Evolutionary conservation across 2,113 vertebrate genomes (phyloP).

Genomic region (Calcarius ornatus): DNA sequence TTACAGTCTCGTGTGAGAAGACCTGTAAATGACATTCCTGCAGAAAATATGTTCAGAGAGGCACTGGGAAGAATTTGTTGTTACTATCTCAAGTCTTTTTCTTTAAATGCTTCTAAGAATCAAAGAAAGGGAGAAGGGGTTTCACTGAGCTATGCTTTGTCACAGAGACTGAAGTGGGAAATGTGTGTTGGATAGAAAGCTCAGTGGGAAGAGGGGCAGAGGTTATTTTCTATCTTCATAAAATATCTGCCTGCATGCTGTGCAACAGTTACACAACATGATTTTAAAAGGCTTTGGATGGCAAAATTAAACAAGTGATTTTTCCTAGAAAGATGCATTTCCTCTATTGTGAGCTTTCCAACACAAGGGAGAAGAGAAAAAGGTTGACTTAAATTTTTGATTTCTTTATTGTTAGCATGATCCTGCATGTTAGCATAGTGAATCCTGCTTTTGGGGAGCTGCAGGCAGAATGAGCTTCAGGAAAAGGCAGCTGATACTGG

Average conservation of each 20-base stretch:
- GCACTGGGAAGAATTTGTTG: neutral
- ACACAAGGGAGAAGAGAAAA: neutral
- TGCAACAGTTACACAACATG: neutral
- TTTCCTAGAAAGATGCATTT: slow-evolving; percentile 18
- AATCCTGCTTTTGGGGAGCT: neutral
- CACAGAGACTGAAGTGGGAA: neutral
- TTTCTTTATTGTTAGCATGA: neutral
- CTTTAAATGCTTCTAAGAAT: neutral
- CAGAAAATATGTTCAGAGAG: neutral
- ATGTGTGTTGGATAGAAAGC: neutral
- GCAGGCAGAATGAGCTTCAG: neutral
- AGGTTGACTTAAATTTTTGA: neutral
- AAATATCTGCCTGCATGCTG: neutral
- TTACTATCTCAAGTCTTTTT: neutral
- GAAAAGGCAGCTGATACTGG: neutral
- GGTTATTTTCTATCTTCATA: neutral
- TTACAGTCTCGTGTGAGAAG: neutral
- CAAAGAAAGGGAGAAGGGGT: neutral
- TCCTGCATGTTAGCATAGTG: neutral
- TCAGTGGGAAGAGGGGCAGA: neutral
- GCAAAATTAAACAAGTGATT: neutral
- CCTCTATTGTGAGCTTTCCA: neutral
- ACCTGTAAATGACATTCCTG: neutral
- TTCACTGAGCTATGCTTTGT: neutral
- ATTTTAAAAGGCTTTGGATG: neutral